Conservation (phyloP, 37 sponge, comb jelly and placozoan species). For the Bolinopsis microptera region DNA sequence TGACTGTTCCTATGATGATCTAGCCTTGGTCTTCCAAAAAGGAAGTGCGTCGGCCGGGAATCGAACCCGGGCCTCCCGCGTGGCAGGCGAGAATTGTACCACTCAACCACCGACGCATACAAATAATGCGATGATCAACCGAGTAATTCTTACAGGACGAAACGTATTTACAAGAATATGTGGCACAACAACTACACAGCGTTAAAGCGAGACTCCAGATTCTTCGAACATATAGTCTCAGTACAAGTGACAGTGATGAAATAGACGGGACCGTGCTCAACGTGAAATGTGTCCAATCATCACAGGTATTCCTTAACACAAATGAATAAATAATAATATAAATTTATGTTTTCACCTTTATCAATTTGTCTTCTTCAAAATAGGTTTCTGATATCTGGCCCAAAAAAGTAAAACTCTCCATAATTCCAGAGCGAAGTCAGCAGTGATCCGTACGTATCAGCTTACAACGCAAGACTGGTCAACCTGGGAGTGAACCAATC, state of each 20-base stretch:
- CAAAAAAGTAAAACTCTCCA: neutral
- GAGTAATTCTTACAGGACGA: neutral
- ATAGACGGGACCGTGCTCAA: constrained; percentile 36
- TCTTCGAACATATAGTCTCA: constrained; percentile 7
- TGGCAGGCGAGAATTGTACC: constrained; percentile 65
- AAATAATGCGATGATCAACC: neutral
- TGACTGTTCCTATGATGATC: too few species aligned
- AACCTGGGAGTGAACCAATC: constrained; percentile 61
- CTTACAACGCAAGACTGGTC: constrained; percentile 26
- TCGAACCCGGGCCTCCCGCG: constrained; percentile 65
- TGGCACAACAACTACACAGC: constrained; percentile 48
- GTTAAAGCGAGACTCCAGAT: constrained; percentile 34
- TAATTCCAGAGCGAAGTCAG: constrained; percentile 52
- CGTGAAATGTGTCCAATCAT: constrained; percentile 35
- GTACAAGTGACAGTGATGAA: constrained; percentile 62
- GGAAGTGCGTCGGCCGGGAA: constrained; percentile 59
- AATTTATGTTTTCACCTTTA: too few species aligned
- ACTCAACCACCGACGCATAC: constrained; percentile 60
- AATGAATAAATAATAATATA: too few species aligned
- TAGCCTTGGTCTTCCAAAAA: too few species aligned
- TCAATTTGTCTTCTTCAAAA: too few species aligned
- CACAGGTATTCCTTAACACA: neutral
- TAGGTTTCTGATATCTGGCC: neutral
- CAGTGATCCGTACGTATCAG: constrained; percentile 34
- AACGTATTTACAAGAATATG: constrained; percentile 49